Conservation (phyloP, 2,797 vertebrate genomes). For the Amniataba percoides region DNA sequence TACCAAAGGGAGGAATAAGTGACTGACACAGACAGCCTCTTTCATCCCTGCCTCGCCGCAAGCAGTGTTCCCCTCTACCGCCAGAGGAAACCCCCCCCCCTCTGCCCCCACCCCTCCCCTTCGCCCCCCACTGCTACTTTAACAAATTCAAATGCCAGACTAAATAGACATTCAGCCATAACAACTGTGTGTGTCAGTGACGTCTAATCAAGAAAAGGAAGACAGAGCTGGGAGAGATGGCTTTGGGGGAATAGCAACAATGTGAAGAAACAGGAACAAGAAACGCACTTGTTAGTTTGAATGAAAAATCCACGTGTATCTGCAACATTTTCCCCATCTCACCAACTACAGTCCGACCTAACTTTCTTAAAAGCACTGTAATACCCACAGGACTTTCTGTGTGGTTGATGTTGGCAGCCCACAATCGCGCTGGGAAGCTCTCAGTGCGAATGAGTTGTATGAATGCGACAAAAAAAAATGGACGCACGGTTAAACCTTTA, state of each 20-base stretch:
- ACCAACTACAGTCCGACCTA: neutral
- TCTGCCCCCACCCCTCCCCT: neutral
- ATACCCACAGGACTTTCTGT: neutral
- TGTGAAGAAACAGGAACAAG: neutral
- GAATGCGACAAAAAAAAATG: conserved; percentile 7
- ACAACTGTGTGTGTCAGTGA: neutral
- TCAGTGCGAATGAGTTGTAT: neutral
- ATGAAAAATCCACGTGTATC: neutral
- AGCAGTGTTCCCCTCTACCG: conserved; percentile 84
- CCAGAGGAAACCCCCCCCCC: conserved; percentile 78
- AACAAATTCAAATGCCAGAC: neutral
- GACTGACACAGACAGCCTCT: conserved; percentile 87
- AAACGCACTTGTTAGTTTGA: too few species aligned
- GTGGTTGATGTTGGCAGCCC: neutral
- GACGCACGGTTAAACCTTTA: neutral
- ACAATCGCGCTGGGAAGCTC: neutral
- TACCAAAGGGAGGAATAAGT: conserved; percentile 88
- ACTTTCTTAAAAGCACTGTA: neutral
- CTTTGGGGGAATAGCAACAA: neutral
- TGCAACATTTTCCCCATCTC: neutral
- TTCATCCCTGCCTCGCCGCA: conserved; percentile 86
- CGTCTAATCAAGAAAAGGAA: neutral
- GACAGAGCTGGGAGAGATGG: neutral
- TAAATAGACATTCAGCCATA: neutral
- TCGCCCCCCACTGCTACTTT: conserved; percentile 67